phyloP scores from a whole-genome alignment of 2,113 vertebrate species.

The Malurus melanocephalus region DNA sequence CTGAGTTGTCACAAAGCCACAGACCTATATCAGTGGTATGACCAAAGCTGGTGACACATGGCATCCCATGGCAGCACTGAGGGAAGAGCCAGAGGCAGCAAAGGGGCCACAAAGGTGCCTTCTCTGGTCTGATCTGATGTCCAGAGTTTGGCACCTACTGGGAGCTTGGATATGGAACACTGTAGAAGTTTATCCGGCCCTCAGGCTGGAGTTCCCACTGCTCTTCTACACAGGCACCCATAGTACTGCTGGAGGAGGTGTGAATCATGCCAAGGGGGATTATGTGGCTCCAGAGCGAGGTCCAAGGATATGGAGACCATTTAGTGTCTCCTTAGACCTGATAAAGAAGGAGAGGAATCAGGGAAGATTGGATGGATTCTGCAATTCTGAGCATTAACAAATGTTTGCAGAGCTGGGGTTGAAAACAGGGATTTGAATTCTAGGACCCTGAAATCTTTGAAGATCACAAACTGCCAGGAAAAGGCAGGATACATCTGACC shows the following conservation, averaged over 20 bases:
- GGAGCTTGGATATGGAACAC: background rate
- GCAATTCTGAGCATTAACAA: background rate
- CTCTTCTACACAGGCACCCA: background rate
- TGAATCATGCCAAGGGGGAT: background rate
- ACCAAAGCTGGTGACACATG: background rate
- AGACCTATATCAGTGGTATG: fast-evolving
- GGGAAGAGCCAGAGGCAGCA: background rate
- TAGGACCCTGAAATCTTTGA: background rate
- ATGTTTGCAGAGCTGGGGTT: background rate
- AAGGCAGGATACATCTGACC: background rate
- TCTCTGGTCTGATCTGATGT: background rate
- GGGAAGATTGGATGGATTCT: background rate
- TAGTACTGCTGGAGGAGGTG: too few relatives aligned
- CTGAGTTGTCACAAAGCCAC: background rate
- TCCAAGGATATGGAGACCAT: background rate
- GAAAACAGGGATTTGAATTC: background rate
- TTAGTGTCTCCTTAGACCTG: background rate
- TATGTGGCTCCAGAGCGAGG: background rate
- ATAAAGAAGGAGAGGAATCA: background rate
- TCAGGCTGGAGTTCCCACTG: background rate
- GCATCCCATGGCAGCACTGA: fast-evolving
- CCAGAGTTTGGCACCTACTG: background rate
- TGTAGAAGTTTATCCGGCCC: background rate
- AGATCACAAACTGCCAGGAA: background rate
- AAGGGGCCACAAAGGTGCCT: background rate